Evolutionary conservation across 2,888 invertebrate species (phyloP), one percentile per base, ranked within the genome.

Genomic region (Toxonevra muliebris): DNA sequence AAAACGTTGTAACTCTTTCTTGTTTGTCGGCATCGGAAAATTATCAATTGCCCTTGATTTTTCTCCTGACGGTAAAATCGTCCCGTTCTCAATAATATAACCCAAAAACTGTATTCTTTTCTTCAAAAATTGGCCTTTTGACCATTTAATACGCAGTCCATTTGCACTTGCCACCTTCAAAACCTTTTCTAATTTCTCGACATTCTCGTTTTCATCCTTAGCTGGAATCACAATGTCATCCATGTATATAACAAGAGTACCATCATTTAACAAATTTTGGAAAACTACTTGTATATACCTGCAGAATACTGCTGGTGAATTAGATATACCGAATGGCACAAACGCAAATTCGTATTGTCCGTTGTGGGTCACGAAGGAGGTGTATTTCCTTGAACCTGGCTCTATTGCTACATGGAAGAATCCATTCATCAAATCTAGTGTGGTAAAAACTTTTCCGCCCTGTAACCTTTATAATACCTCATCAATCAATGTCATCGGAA

Each of bases 291-390:
- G 59, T 42, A 71, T 69, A 41, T 66, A 69, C 20, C 66, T 52
- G 1, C 60, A 66, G 61, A 67, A 66, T 2, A 54, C 82, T 40
- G 69, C 68, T 17, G 72, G 73, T 1, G 69, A 69, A 61, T 73
- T 73, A 0, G 69, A 69, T 13, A 71, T 69, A 3, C 73, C 70
- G 42, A 73, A 72, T n/a, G 76, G 76, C 50, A 76, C 70, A 30
- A 63, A 71, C 10, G 63, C 10, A 45, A 71, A 74, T 41, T 74
- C 70, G 57, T 63, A 75, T 43, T 74, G 73, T 5, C 72, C 70
- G 40, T 68, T 67, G 12, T 62, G 68, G 20, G 71, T 70, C 3
- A 70, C 65, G 41, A 73, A 72, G 1, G 72, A 66, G 10, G 70
- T 75, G 43, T 71, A 71, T 61, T 68, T 69, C 42, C 67, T 52